Evolutionary conservation across 1,140 invertebrate species (phyloP), one percentile per base, ranked within the genome.

Genomic region (Temnothorax nylanderi): DNA sequence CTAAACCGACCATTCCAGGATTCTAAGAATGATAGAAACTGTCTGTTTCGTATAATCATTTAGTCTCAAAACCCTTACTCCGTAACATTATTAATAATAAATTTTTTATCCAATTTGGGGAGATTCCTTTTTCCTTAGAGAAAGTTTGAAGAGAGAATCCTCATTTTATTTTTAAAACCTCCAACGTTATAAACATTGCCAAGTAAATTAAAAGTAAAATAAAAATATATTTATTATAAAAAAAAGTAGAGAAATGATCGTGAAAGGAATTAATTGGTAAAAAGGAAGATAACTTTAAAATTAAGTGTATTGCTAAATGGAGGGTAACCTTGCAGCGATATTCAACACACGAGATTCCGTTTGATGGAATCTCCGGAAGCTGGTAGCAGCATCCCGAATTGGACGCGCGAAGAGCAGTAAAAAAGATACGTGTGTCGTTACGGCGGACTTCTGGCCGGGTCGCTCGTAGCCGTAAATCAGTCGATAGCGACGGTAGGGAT

Each of bases 351-450:
- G 76, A 51, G 37, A 41, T 86, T 21, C 62, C 32, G 3, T 62
- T 41, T 32, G 44, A 26, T 26, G 34, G 72, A 62, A 85, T 60
- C 60, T 67, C 44, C 78, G 49, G 49, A 64, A 58, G 34, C n/a
- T 64, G 37, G n/a, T 54, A 51, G 84, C 51, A 69, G 16, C 41
- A 54, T 26, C 56, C 37, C 8, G 56, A 76, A 60, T 64, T 64
- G 67, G 26, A 34, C 37, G 26, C 47, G 56, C 41, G 34, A 51
- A 54, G 56, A 49, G 60, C 67, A 76, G 75, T 85, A 85, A 87
- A 89, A 87, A 65, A 80, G 41, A 37, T 58, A 90, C 85, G 88
- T 90, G 78, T 87, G 89, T 87, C 88, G 88, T 90, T 90, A 85
- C 58, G 69, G 54, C 49, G 76, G 60, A 82, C 81, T 86, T 90